Percentiles rank a stretch among this genome's conserved stretches.
These are phyloP conservation scores for Eptatretus burgeri DNA, from an alignment of 2,113 vertebrate genomes.

Conservation along the genomic window DNA sequence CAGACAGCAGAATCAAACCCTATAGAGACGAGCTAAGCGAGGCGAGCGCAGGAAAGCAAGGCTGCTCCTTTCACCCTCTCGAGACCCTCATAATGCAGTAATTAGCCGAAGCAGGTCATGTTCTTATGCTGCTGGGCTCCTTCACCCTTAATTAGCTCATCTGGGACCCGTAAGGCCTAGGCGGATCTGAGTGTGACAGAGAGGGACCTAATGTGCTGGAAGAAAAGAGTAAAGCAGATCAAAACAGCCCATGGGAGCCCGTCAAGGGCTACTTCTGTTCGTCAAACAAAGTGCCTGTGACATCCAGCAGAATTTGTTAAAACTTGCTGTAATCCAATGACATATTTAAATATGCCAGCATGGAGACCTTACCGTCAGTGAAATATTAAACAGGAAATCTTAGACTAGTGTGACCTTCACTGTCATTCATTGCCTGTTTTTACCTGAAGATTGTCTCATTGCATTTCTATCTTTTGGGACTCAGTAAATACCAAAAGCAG, in stretches of 20 bases:
- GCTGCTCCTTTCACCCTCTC: no score
- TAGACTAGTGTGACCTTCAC: background rate
- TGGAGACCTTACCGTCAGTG: background rate
- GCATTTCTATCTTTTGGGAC: no score
- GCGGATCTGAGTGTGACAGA: conserved; percentile 6
- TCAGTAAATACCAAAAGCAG: no score
- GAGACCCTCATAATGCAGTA: background rate
- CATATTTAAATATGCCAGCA: conserved; percentile 5
- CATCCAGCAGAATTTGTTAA: conserved; percentile 7
- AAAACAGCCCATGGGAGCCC: conserved; percentile 5
- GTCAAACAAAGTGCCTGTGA: conserved; percentile 3
- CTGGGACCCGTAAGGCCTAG: conserved; percentile 5
- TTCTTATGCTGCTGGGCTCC: conserved; percentile 3
- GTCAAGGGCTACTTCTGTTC: conserved; percentile 1
- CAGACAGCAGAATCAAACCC: no score
- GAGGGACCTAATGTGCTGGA: conserved; percentile 5
- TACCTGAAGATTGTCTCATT: no score
- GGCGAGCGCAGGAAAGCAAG: no score
- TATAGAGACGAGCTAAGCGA: no score
- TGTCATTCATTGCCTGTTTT: no score
- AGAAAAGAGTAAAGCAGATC: conserved; percentile 5
- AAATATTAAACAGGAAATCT: conserved; percentile 1
- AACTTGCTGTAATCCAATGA: conserved; percentile 1
- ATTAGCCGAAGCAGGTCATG: conserved; percentile 4
- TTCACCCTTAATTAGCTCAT: conserved; percentile 6